Base-by-base conservation (phyloP, 2,888 invertebrate species). In the Stenurella melanura region DNA sequence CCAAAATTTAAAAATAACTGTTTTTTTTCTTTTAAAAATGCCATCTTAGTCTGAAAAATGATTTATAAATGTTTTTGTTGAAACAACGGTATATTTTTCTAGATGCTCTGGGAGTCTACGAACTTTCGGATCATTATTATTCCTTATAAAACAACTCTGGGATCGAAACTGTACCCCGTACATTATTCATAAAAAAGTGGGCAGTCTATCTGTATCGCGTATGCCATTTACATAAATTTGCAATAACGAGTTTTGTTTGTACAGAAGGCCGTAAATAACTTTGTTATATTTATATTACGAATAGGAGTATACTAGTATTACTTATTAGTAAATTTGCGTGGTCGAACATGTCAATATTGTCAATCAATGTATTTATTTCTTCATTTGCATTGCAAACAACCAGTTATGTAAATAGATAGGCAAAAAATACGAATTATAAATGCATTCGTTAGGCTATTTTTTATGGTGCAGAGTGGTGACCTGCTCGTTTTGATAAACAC, bases 331-430 rank as follows among this genome's bases (percentile, higher is more conserved):
- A 56, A 74, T 38, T 60, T 63, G 74, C 74, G 74, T 74, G 74
- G 74, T 69, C 63, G 74, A 69, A 57, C 63, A 63, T 26, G 61
- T 74, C 74, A 58, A 70, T 69, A 72, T 72, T 75, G 75, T 75
- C 75, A 75, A 72, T 72, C 75, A 75, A 64, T 71, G n/a, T 66
- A 75, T 68, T 74, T 74, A 74, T 69, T 69, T 60, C 57, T 57
- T 69, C 69, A 74, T 74, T 63, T 74, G 69, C 74, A 74, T 58
- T 74, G 61, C 74, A 69, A 69, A 26, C 38, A 74, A 69, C 68
- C 34, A 56, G 68, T 74, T 74, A 74, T 74, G 74, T 56, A 74
- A 63, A 74, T 74, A 34, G 18, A 74, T 17, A 18, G 69, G 60
- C 57, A 60, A 69, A 67, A 69, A 69, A 58, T 30, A 38, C 38